These are phyloP conservation scores for Chaunax sp. DNA, from an alignment of 2,797 vertebrate species.

Conservation along the genomic window DNA sequence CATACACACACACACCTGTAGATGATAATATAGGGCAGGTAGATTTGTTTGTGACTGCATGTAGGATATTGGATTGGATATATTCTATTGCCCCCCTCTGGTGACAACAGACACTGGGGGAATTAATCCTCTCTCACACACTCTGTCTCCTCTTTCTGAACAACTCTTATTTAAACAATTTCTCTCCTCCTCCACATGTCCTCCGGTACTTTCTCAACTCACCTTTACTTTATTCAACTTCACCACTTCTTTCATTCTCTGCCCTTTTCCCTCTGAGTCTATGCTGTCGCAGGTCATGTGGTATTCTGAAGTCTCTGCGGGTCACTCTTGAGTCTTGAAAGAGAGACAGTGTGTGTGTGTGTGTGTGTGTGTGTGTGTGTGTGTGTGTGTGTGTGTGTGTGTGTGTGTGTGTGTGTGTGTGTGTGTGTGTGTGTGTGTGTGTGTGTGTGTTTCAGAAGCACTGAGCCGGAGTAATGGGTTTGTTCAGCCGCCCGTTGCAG, in stretches of 20 bases:
- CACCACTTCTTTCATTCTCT: slow-evolving; percentile 47
- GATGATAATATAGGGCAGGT: slow-evolving; percentile 28
- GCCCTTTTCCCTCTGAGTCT: slow-evolving; percentile 52
- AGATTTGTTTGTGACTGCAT: slow-evolving; percentile 23
- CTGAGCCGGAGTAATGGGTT: slow-evolving; percentile 79
- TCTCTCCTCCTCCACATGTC: slow-evolving; percentile 13
- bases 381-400: slow-evolving; percentile 44
- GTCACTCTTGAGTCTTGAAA: slow-evolving; percentile 45
- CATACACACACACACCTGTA: slow-evolving; percentile 43
- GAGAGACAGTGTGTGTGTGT: slow-evolving; percentile 39
- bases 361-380: slow-evolving; percentile 35
- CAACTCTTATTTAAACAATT: slow-evolving; percentile 15
- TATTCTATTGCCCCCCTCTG: slow-evolving; percentile 59
- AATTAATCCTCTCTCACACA: slow-evolving; percentile 8
- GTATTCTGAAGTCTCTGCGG: slow-evolving; percentile 54
- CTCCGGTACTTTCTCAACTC: slow-evolving; percentile 1
- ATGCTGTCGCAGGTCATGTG: slow-evolving; percentile 53
- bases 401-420: slow-evolving; percentile 42
- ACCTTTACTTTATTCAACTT: slow-evolving; percentile 31
- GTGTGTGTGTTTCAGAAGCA: slow-evolving; percentile 63
- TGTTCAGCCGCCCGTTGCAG: slow-evolving; percentile 75
- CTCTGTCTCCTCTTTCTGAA: neutral
- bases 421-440: slow-evolving; percentile 38
- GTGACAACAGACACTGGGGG: slow-evolving; percentile 39
- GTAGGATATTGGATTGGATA: slow-evolving; percentile 39